Conservation (phyloP, 2,797 vertebrate genomes). For the Sebastes umbrosus region DNA sequence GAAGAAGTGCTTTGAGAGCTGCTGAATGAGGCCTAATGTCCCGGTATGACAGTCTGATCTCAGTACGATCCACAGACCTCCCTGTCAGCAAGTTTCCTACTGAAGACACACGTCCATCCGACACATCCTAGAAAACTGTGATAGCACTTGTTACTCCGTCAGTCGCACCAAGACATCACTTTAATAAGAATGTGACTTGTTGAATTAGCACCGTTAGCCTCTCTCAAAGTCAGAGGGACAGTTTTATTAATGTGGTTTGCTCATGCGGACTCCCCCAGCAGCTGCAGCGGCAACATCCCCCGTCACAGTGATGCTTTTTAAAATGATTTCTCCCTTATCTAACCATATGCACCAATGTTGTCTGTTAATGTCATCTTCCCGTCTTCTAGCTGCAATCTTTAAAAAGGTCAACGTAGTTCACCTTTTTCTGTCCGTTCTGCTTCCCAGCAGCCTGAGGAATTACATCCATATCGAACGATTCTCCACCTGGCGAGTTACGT, state of each 20-base stretch:
- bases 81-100: background rate
- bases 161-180: background rate
- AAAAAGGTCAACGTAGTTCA: background rate
- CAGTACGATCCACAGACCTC: background rate
- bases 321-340: background rate
- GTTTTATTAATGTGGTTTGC: background rate
- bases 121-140: background rate
- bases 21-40: no score
- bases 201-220: background rate
- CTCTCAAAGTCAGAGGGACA: background rate
- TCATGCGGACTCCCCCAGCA: background rate
- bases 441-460: background rate
- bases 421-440: background rate
- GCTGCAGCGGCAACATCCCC: background rate
- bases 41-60: no score
- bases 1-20: no score
- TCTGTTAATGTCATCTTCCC: background rate
- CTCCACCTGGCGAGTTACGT: background rate
- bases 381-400: background rate
- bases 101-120: background rate
- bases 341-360: background rate
- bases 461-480: background rate
- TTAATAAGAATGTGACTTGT: background rate
- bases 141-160: background rate
- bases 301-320: background rate